phyloP scores from a whole-genome alignment of 2,113 vertebrate genomes.

The Brachirus orientalis region DNA sequence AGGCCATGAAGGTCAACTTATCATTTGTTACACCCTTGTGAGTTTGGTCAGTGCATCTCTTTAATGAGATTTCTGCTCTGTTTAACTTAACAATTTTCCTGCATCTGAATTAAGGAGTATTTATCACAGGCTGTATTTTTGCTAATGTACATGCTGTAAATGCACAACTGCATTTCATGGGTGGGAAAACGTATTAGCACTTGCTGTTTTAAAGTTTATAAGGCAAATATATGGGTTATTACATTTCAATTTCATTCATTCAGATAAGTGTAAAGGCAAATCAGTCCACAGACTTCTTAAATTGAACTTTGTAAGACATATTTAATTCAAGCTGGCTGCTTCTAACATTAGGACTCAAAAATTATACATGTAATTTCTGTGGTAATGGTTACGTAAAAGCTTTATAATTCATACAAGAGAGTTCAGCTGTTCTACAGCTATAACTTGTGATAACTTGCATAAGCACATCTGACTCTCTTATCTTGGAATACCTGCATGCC shows the following conservation, averaged over 20 bases:
- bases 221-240: not conserved
- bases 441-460: slow-evolving; percentile 31
- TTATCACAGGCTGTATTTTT: slow-evolving; percentile 37
- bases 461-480: slow-evolving; percentile 51
- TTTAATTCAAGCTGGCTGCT: slow-evolving; percentile 57
- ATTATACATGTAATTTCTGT: not conserved
- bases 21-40: slow-evolving; percentile 60
- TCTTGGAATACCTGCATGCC: slow-evolving; percentile 18
- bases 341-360: slow-evolving; percentile 4
- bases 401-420: slow-evolving; percentile 20
- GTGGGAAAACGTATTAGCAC: not conserved
- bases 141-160: slow-evolving; percentile 26
- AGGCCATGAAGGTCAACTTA: slow-evolving; percentile 60
- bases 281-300: not conserved
- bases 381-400: slow-evolving; percentile 5
- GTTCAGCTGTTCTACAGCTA: slow-evolving; percentile 14
- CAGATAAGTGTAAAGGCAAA: not conserved
- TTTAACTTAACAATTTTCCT: slow-evolving; percentile 54
- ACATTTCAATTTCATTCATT: not conserved
- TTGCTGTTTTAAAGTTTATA: not conserved
- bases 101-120: slow-evolving; percentile 29
- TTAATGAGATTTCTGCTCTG: slow-evolving; percentile 74
- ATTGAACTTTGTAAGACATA: slow-evolving; percentile 28
- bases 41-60: slow-evolving; percentile 35
- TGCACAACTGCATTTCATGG: not conserved